Conservation (phyloP, 1,140 invertebrate species). For the Chironomus tepperi region DNA sequence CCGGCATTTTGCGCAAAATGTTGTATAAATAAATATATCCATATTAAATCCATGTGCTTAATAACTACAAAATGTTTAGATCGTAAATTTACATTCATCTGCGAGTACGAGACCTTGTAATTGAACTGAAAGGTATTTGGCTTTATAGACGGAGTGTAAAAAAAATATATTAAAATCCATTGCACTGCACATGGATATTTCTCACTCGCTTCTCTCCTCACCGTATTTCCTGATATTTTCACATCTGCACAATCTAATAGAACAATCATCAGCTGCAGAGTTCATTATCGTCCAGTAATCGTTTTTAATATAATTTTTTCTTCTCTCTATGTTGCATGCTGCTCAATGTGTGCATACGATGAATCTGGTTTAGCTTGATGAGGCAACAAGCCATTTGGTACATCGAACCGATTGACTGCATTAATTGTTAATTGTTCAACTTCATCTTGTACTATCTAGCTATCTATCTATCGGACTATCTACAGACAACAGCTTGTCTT, state of each 20-base stretch:
- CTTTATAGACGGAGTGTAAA: neutral
- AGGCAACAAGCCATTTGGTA: neutral
- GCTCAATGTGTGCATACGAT: neutral
- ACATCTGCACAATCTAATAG: constrained; percentile 3
- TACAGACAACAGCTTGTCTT: constrained; percentile 16
- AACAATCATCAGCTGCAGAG: constrained; percentile 18
- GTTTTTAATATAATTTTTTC: neutral
- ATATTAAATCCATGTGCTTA: constrained; percentile 19
- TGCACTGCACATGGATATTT: constrained; percentile 9
- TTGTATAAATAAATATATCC: neutral
- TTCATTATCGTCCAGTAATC: constrained; percentile 20
- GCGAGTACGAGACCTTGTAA: constrained; percentile 12
- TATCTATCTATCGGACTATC: neutral
- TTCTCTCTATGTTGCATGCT: neutral
- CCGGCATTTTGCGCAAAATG: constrained; percentile 3
- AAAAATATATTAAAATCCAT: too few species aligned
- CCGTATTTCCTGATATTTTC: neutral
- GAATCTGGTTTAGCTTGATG: constrained; percentile 11
- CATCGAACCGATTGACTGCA: neutral
- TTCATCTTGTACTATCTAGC: neutral
- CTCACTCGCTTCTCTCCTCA: neutral
- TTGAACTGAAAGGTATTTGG: constrained; percentile 21
- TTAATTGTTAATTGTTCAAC: constrained; percentile 9
- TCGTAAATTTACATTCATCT: neutral
- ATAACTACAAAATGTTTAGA: neutral